These are phyloP conservation scores for Coecobrya sp. DNA, from an alignment of 2,888 invertebrate species.

Conservation along the genomic window DNA sequence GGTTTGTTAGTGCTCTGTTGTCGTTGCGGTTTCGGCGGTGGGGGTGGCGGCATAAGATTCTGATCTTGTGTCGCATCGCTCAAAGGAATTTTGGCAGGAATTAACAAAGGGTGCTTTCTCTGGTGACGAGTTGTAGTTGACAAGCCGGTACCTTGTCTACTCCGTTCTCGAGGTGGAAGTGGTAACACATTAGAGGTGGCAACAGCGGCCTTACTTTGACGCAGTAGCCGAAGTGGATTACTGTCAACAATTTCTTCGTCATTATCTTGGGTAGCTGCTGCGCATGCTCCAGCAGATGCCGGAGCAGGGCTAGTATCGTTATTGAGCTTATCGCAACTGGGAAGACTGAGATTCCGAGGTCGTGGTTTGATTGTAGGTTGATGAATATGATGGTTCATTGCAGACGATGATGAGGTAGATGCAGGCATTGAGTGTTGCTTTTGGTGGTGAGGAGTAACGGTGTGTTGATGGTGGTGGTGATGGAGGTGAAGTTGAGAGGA, in stretches of 20 bases:
- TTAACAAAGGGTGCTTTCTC: conserved; percentile 94
- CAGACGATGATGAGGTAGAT: conserved; percentile 86
- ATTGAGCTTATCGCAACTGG: conserved; percentile 73
- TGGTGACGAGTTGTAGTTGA: conserved; percentile 90
- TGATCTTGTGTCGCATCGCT: conserved; percentile 62
- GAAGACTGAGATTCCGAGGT: conserved; percentile 81
- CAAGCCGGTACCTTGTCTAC: conserved; percentile 89
- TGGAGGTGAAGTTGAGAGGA: conserved; percentile 66
- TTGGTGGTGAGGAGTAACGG: conserved; percentile 76
- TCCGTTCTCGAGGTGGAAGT: conserved; percentile 93
- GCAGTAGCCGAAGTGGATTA: conserved; percentile 90
- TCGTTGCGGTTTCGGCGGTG: conserved; percentile 84
- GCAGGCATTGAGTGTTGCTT: conserved; percentile 87
- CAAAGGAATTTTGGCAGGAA: conserved; percentile 89
- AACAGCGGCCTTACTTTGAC: conserved; percentile 84
- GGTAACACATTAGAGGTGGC: conserved; percentile 88
- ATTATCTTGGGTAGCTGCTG: background rate
- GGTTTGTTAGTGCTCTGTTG: conserved; percentile 68
- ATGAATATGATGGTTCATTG: conserved; percentile 78
- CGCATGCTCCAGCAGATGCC: background rate
- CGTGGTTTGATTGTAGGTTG: conserved; percentile 80
- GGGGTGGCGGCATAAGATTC: conserved; percentile 80
- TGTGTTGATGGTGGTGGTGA: conserved; percentile 69
- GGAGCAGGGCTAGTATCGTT: conserved; percentile 49
- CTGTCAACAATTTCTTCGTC: conserved; percentile 86